These are phyloP conservation scores for Brotula barbata DNA, from an alignment of 2,797 vertebrate species.

Conservation along the genomic window DNA sequence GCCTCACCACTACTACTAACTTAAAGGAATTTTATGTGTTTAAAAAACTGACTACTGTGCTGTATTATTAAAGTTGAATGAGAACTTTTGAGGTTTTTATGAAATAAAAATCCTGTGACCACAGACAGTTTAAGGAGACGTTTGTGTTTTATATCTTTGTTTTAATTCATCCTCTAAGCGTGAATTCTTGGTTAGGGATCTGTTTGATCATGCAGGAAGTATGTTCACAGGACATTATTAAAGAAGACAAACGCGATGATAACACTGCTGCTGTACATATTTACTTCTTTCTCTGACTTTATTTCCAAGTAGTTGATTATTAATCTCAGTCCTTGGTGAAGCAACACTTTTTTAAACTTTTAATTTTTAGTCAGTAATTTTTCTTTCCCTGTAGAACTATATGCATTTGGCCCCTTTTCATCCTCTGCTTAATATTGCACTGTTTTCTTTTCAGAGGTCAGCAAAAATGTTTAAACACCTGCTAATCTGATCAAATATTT, in stretches of 20 bases:
- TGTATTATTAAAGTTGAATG: constrained; percentile 58
- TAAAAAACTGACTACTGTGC: constrained; percentile 60
- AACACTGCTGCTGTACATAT: constrained; percentile 69
- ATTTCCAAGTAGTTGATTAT: constrained; percentile 24
- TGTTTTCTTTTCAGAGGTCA: too few relatives aligned
- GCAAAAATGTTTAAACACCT: not conserved
- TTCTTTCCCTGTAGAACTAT: not conserved
- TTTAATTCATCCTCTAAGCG: constrained; percentile 42
- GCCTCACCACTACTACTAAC: constrained; percentile 61
- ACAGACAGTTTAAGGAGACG: constrained; percentile 41
- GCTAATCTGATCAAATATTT: constrained; percentile 8
- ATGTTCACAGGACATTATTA: constrained; percentile 42
- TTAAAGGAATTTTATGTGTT: constrained; percentile 51
- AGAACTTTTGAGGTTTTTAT: constrained; percentile 61
- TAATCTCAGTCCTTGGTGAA: constrained; percentile 17
- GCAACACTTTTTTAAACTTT: constrained; percentile 29
- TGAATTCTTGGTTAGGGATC: constrained; percentile 40
- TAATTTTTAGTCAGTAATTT: constrained; percentile 6
- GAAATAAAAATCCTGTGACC: constrained; percentile 57
- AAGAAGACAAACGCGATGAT: constrained; percentile 26
- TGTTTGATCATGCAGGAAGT: constrained; percentile 14
- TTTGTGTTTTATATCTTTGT: constrained; percentile 63
- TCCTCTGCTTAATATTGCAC: too few relatives aligned
- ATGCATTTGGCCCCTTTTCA: too few relatives aligned
- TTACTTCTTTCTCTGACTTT: constrained; percentile 44